Percentiles rank a stretch among this genome's conserved stretches.
Conservation (phyloP, 2,113 vertebrate species). For the Scophthalmus maximus region DNA sequence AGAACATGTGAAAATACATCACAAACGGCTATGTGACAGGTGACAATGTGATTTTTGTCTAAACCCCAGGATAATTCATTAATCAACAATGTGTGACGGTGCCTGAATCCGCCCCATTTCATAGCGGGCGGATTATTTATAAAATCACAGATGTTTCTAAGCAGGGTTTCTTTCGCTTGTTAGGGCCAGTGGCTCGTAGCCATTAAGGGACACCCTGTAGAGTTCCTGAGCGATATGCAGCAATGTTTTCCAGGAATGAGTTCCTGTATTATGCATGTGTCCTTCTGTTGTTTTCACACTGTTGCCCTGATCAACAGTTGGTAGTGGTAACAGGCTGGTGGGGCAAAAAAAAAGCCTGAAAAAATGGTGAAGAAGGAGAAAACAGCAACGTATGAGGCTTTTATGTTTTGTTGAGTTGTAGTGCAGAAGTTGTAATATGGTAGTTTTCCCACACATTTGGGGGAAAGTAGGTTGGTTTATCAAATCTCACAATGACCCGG, state of each 20-base stretch:
- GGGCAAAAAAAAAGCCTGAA: neutral
- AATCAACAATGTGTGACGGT: neutral
- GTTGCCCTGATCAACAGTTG: neutral
- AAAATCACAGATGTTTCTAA: neutral
- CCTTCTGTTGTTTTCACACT: neutral
- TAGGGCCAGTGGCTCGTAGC: neutral
- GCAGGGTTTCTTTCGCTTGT: neutral
- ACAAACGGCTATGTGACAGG: no score
- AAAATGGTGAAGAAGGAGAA: accelerated
- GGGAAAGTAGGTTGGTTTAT: no score
- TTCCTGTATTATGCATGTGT: neutral
- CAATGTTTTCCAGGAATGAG: neutral
- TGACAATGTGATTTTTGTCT: no score
- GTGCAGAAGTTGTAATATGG: no score
- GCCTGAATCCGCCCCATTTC: neutral
- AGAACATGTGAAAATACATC: no score
- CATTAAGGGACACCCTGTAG: no score
- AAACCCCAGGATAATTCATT: no score
- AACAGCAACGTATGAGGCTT: no score
- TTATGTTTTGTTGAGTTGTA: no score
- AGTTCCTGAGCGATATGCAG: neutral
- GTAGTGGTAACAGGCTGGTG: neutral
- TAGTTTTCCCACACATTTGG: no score
- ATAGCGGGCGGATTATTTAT: neutral
- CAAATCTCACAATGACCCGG: no score